phyloP scores from a whole-genome alignment of 2,797 vertebrate genomes.

The Lepidocolaptes lacrymiger region DNA sequence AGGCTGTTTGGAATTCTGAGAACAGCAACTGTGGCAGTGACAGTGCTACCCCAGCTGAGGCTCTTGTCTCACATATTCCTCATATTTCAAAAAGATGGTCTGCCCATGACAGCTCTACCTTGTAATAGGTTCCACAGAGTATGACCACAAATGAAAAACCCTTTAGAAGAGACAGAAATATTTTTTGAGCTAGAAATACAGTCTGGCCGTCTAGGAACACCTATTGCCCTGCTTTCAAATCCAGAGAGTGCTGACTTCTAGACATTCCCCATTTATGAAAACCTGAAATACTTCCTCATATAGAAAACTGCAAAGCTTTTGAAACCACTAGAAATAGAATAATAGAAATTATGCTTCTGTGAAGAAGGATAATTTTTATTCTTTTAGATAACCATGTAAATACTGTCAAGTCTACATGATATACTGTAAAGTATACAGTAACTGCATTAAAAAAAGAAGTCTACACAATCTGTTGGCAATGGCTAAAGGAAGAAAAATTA shows the following conservation, averaged over 20 bases:
- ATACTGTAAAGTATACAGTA: not conserved
- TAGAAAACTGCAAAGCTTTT: not conserved
- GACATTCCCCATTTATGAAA: not conserved
- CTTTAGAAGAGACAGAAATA: not conserved
- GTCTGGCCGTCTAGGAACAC: not conserved
- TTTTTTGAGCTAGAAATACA: not conserved
- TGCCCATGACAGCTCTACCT: not conserved
- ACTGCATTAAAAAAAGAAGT: not conserved
- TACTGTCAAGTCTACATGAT: not conserved
- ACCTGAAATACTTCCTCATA: not conserved
- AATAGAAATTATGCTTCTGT: not conserved
- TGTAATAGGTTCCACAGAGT: not conserved
- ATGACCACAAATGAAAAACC: not conserved
- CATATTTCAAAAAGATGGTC: not conserved
- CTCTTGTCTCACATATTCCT: not conserved
- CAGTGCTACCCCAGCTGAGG: not conserved
- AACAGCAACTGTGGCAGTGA: not conserved
- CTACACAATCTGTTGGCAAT: not conserved
- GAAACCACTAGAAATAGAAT: not conserved
- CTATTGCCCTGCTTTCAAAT: not conserved
- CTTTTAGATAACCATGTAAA: not conserved
- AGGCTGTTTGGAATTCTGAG: not conserved
- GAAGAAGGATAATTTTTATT: not conserved
- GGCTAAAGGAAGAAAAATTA: not conserved
- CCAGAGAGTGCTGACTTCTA: not conserved